A percentile compares a stretch with the other conserved stretches of the same genome.
Evolutionary conservation across 2,888 invertebrate genomes (phyloP).

Genomic region (Agonopterix arenella): DNA sequence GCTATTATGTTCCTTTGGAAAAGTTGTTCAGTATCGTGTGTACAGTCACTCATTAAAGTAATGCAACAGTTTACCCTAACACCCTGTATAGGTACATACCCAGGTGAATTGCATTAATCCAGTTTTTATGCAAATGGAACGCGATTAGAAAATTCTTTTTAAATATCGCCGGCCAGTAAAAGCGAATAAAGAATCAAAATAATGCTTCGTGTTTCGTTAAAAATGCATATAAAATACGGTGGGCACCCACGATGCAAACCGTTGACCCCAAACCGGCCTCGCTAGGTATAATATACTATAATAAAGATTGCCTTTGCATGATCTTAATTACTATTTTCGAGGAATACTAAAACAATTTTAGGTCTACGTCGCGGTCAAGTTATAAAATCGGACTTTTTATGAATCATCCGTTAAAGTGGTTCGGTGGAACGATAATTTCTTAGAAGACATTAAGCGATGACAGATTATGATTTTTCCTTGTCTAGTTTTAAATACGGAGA

Average conservation of each 20-base stretch:
- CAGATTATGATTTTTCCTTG: not conserved
- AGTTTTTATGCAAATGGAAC: no score
- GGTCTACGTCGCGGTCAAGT: not conserved
- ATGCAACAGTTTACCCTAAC: no score
- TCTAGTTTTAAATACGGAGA: not conserved
- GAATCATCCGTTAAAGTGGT: not conserved
- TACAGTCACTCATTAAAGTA: no score
- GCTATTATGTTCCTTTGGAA: no score
- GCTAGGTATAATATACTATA: slow-evolving; percentile 31
- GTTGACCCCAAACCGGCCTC: slow-evolving; percentile 25
- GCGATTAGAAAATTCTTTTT: slow-evolving; percentile 2
- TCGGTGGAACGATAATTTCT: not conserved
- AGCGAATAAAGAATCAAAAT: slow-evolving; percentile 16
- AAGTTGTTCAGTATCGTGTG: no score
- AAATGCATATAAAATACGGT: slow-evolving; percentile 27
- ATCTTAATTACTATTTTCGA: slow-evolving; percentile 54
- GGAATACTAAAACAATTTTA: slow-evolving; percentile 31
- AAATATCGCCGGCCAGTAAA: slow-evolving; percentile 9
- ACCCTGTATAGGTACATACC: no score
- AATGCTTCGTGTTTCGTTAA: slow-evolving; percentile 16
- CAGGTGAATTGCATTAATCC: no score
- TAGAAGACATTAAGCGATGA: not conserved
- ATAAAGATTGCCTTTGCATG: slow-evolving; percentile 44
- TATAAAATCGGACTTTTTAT: slow-evolving; percentile 1
- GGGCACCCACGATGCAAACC: slow-evolving; percentile 16